phyloP scores from a whole-genome alignment of 2,888 invertebrate species.

The Agonopterix subpropinquella region DNA sequence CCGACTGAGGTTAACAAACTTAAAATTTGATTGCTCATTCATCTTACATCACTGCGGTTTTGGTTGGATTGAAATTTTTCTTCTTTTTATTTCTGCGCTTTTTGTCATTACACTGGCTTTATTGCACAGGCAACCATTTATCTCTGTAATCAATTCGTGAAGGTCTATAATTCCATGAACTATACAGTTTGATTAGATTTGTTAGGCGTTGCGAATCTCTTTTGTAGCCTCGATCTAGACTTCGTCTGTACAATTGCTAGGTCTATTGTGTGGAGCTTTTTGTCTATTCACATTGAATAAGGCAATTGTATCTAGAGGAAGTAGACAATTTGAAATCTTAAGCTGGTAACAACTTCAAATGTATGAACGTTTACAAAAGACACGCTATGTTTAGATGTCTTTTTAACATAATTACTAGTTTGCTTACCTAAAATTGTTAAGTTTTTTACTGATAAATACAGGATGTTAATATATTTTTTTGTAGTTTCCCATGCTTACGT shows the following conservation, averaged over 20 bases:
- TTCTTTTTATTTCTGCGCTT: conserved; percentile 32
- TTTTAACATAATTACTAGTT: not conserved
- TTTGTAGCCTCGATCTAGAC: conserved; percentile 38
- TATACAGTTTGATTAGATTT: conserved; percentile 25
- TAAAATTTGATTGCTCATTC: conserved; percentile 68
- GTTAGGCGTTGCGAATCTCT: conserved; percentile 17
- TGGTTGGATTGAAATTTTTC: conserved; percentile 45
- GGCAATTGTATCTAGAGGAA: conserved; percentile 58
- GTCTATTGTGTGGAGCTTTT: conserved; percentile 51
- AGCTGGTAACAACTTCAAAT: not conserved
- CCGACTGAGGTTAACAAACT: conserved; percentile 65
- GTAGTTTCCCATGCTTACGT: too few relatives aligned
- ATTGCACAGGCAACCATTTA: conserved; percentile 5
- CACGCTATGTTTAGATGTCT: not conserved
- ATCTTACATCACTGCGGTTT: conserved; percentile 71
- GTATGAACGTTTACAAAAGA: not conserved
- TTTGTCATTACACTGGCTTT: conserved; percentile 1
- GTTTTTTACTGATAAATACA: conserved; percentile 11
- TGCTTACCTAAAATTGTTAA: conserved; percentile 7
- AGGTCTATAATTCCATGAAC: conserved; percentile 11
- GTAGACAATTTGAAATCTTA: conserved; percentile 40
- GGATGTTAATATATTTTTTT: conserved; percentile 25
- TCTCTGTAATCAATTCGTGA: conserved; percentile 12
- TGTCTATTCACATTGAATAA: conserved; percentile 56
- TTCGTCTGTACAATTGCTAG: conserved; percentile 37